Percentiles rank a stretch among this genome's conserved stretches.
Evolutionary conservation across 2,888 invertebrate species (phyloP).

Genomic region (Nemapogon koenigi): DNA sequence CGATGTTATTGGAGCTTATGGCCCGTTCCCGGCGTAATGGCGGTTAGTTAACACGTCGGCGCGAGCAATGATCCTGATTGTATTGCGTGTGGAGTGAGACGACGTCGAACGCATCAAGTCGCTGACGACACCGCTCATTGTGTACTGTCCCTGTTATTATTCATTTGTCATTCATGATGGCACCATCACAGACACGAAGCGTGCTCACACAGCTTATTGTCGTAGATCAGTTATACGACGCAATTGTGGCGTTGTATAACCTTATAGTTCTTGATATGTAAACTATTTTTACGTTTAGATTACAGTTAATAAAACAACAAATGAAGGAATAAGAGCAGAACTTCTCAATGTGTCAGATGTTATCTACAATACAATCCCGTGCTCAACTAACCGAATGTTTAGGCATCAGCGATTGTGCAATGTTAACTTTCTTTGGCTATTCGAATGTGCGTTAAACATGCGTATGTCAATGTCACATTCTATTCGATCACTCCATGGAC

Average conservation of each 20-base stretch:
- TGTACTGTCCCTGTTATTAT: conserved; percentile 9
- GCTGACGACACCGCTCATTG: conserved; percentile 7
- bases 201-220: conserved; percentile 7
- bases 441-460: conserved; percentile 5
- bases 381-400: too few species aligned
- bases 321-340: too few species aligned
- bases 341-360: too few species aligned
- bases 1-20: conserved; percentile 24
- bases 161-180: conserved; percentile 10
- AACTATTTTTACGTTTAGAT: too few species aligned
- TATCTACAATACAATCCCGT: too few species aligned
- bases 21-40: conserved; percentile 21
- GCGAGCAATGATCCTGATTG: conserved; percentile 4
- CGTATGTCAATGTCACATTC: conserved; percentile 32
- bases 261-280: too few species aligned
- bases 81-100: conserved; percentile 2
- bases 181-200: conserved; percentile 8
- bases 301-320: too few species aligned
- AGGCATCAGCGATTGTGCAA: conserved; percentile 1
- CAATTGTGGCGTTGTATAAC: too few species aligned
- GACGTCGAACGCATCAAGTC: background rate
- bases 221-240: conserved; percentile 10
- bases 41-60: conserved; percentile 19
- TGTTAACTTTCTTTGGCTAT: too few species aligned
- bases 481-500: conserved; percentile 30